Percentiles rank a stretch among this genome's conserved stretches.
phyloP scores from a whole-genome alignment of 30 jellyfish, hydroid and myxozoan species.

The Pelagia noctiluca region DNA sequence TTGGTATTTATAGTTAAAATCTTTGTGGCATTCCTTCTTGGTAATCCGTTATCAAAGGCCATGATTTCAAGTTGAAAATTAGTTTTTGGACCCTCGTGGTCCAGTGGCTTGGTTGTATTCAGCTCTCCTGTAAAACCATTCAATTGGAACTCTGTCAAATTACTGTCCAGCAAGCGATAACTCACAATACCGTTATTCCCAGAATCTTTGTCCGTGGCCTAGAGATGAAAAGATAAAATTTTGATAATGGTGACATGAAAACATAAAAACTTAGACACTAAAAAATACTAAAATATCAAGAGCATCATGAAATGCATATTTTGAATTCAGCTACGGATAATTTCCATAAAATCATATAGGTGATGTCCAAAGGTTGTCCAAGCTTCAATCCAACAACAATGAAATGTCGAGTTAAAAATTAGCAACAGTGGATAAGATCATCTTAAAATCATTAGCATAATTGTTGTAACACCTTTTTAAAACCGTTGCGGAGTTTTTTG shows the following conservation, averaged over 20 bases:
- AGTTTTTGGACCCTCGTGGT: slow-evolving; percentile 31
- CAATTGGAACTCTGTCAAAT: slow-evolving; percentile 40
- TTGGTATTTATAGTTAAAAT: slow-evolving; percentile 19
- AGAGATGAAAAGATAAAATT: neutral
- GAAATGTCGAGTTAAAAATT: too few relatives aligned
- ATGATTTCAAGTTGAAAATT: slow-evolving; percentile 17
- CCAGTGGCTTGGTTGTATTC: slow-evolving; percentile 33
- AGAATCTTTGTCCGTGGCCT: slow-evolving; percentile 83
- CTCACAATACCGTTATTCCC: slow-evolving; percentile 71
- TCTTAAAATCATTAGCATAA: too few relatives aligned
- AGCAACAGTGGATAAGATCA: too few relatives aligned
- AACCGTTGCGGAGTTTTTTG: too few relatives aligned
- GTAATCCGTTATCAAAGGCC: slow-evolving; percentile 52
- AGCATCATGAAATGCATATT: too few relatives aligned
- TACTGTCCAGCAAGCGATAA: slow-evolving; percentile 6
- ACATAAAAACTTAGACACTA: neutral
- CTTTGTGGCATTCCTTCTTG: slow-evolving; percentile 14
- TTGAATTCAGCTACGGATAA: too few relatives aligned
- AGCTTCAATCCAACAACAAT: too few relatives aligned
- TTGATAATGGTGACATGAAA: neutral
- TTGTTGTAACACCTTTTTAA: too few relatives aligned
- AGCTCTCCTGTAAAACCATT: slow-evolving; percentile 38
- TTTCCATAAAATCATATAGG: too few relatives aligned
- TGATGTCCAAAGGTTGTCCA: too few relatives aligned
- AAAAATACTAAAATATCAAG: too few relatives aligned